Evolutionary conservation across 2,888 invertebrate species (phyloP).

Genomic region (Odontocolon sp.): DNA sequence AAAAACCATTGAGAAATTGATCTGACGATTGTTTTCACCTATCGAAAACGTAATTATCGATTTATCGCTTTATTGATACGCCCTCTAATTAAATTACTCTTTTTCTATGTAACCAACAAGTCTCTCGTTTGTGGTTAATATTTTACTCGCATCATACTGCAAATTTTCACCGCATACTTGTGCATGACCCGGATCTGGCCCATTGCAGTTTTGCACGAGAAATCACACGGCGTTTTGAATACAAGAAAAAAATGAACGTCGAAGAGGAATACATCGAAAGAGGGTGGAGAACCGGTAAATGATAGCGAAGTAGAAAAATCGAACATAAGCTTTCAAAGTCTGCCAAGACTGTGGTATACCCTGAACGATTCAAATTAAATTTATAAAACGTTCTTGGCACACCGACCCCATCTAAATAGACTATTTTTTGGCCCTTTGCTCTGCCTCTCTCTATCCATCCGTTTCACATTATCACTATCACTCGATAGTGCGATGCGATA

Average conservation of each 20-base stretch:
- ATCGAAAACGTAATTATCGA: slow-evolving; percentile 15
- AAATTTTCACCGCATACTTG: slow-evolving; percentile 20
- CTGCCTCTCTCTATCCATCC: slow-evolving; percentile 36
- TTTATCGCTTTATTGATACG: slow-evolving; percentile 13
- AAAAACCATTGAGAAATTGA: no score
- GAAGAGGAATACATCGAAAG: neutral
- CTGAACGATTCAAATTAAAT: slow-evolving; percentile 66
- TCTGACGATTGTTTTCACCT: neutral
- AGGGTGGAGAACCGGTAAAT: neutral
- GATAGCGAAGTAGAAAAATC: slow-evolving; percentile 11
- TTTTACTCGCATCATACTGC: neutral
- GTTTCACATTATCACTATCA: slow-evolving; percentile 47
- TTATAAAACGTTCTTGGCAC: slow-evolving; percentile 67
- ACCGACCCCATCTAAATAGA: slow-evolving; percentile 13
- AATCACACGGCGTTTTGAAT: slow-evolving; percentile 27
- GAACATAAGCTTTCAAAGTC: slow-evolving; percentile 28
- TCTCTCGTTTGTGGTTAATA: slow-evolving; percentile 30
- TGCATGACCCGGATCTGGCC: slow-evolving; percentile 40
- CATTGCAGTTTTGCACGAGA: slow-evolving; percentile 44
- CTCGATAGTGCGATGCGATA: slow-evolving; percentile 1
- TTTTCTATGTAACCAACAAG: neutral
- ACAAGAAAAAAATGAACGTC: slow-evolving; percentile 17
- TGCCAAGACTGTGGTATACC: slow-evolving; percentile 63
- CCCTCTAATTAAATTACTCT: slow-evolving; percentile 13
- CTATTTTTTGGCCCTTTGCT: slow-evolving; percentile 17